Conservation (phyloP, 2,113 vertebrate species). For the Tyto alba region DNA sequence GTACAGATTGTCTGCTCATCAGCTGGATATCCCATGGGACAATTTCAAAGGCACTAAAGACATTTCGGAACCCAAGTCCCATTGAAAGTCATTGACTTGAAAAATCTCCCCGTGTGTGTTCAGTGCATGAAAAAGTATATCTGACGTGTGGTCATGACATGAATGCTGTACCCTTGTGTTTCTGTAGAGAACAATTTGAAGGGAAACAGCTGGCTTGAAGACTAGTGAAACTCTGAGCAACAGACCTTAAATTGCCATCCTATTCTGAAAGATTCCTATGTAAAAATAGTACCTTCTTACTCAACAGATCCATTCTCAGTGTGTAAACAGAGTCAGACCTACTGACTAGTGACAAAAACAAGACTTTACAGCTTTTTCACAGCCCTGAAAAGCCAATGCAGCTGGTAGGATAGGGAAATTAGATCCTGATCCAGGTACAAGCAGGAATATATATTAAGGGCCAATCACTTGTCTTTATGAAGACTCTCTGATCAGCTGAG, state of each 20-base stretch:
- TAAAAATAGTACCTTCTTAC: constrained; percentile 6
- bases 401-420: neutral
- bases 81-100: constrained; percentile 19
- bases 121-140: neutral
- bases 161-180: neutral
- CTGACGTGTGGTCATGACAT: neutral
- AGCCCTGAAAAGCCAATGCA: neutral
- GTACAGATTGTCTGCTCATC: neutral
- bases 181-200: neutral
- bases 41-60: neutral
- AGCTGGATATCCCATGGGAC: neutral
- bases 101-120: constrained; percentile 7
- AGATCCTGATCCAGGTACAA: neutral
- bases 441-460: neutral
- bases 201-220: neutral
- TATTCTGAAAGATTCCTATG: neutral
- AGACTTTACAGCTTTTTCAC: neutral
- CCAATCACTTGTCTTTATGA: neutral
- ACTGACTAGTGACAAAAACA: neutral
- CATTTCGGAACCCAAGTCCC: neutral
- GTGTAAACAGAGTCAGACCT: neutral
- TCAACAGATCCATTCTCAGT: neutral
- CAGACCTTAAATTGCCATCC: neutral
- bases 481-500: neutral
- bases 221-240: neutral